These are phyloP conservation scores for Sinodicranocentrus sp. DNA, from an alignment of 2,888 invertebrate species.

Conservation along the genomic window DNA sequence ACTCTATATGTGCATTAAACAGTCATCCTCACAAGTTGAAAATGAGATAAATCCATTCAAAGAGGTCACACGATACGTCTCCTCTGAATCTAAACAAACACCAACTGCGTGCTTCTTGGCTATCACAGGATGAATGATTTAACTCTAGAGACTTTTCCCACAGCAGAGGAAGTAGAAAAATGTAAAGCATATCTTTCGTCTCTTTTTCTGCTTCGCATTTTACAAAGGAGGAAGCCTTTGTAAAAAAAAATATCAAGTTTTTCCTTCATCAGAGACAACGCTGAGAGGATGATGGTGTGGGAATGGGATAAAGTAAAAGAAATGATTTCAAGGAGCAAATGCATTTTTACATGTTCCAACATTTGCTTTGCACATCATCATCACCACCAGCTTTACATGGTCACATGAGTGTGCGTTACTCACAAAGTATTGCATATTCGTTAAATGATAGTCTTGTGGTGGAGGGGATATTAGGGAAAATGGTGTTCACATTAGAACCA, in stretches of 20 bases:
- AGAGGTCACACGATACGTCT: too few species aligned
- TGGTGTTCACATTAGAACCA: neutral
- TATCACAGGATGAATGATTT: constrained; percentile 9
- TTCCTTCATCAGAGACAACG: constrained; percentile 12
- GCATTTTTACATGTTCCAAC: constrained; percentile 2
- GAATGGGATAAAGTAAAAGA: constrained; percentile 28
- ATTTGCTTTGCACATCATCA: constrained; percentile 6
- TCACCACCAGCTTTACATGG: neutral
- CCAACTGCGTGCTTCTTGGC: neutral
- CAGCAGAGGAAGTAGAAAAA: neutral
- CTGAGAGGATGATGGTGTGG: constrained; percentile 34
- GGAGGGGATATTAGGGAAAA: neutral
- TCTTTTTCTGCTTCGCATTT: too few species aligned
- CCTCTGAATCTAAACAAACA: neutral
- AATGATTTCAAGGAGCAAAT: neutral
- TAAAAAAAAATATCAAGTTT: constrained; percentile 21
- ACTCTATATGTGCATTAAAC: too few species aligned
- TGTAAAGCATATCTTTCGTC: neutral
- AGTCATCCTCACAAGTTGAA: too few species aligned
- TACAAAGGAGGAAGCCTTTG: too few species aligned
- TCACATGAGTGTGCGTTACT: too few species aligned
- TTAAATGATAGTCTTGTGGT: too few species aligned
- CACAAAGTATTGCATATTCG: too few species aligned
- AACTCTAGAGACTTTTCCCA: constrained; percentile 5
- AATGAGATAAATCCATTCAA: too few species aligned